These are phyloP conservation scores for Enteromius unitaeniatus DNA, from an alignment of 2,797 vertebrate species.

Conservation along the genomic window DNA sequence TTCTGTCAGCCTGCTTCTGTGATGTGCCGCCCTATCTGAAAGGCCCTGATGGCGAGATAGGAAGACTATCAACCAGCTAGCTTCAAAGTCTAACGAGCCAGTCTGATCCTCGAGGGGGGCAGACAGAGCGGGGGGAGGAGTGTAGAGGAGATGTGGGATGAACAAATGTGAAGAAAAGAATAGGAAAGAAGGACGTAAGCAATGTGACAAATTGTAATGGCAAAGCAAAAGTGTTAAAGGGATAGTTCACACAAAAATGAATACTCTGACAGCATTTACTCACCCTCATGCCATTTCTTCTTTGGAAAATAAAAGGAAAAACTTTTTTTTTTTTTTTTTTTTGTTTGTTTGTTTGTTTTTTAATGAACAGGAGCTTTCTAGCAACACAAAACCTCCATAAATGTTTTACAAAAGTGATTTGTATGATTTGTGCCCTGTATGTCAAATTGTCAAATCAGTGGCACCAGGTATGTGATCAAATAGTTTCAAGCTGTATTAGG, in stretches of 20 bases:
- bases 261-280: conserved; percentile 2
- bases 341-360: neutral
- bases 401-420: no score
- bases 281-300: neutral
- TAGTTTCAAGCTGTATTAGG: no score
- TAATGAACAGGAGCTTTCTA: neutral
- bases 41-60: conserved; percentile 79
- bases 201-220: conserved; percentile 54
- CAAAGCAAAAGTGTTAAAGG: conserved; percentile 1
- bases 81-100: conserved; percentile 63
- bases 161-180: conserved; percentile 36
- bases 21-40: conserved; percentile 83
- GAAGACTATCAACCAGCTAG: conserved; percentile 73
- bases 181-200: conserved; percentile 58
- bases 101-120: conserved; percentile 18
- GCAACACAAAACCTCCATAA: neutral
- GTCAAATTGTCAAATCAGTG: neutral
- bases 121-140: neutral
- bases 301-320: neutral
- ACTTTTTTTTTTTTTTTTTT: no score
- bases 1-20: conserved; percentile 80
- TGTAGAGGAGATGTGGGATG: conserved; percentile 10
- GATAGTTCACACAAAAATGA: neutral
- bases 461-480: no score
- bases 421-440: neutral